Evolutionary conservation across 1,140 invertebrate genomes (phyloP), one percentile per base, ranked within the genome.

Genomic region (Heliconius eleuchia): DNA sequence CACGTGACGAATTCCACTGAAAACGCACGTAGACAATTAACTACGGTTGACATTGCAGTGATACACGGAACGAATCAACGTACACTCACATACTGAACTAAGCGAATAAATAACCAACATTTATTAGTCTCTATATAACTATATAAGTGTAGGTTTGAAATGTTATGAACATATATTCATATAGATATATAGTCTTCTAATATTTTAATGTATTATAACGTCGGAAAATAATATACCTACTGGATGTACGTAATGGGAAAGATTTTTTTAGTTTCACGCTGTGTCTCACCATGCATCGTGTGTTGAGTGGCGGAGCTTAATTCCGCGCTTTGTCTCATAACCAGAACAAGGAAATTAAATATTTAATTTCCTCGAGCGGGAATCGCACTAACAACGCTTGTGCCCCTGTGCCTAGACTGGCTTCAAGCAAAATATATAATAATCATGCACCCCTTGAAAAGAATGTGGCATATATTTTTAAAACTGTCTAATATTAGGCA

Each of bases 11-110:
- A 89, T 87, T 86, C 84, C 81, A 75, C 79, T 89, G 84, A 87
- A 91, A 89, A 89, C 87, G 84, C 89, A 89, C 89, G 88, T 91
- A 89, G 88, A 87, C 89, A 88, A 89, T 88, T 88, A 88, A 88
- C 85, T 84, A 74, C 80, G 80, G 82, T 82, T 88, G 87, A 87
- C 87, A 85, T 86, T 86, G 85, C 85, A 86, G 79, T 88, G 84
- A 89, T 85, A 87, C 85, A 89, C 83, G 83, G 80, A 82, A 77
- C 66, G 79, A 76, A 78, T 79, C 73, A 34, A 81, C 73, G 76
- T 30, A 73, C 30, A 72, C 9, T 42, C 39, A 60, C 39, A 76
- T 19, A 76, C 46, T 70, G 23, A 55, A 72, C 19, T 46, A 52
- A 77, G 70, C 71, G 71, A 57, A 71, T 77, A 71, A 18, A 23